These are phyloP conservation scores for Chrysomela aeneicollis DNA, from an alignment of 2,888 invertebrate species.

Conservation along the genomic window DNA sequence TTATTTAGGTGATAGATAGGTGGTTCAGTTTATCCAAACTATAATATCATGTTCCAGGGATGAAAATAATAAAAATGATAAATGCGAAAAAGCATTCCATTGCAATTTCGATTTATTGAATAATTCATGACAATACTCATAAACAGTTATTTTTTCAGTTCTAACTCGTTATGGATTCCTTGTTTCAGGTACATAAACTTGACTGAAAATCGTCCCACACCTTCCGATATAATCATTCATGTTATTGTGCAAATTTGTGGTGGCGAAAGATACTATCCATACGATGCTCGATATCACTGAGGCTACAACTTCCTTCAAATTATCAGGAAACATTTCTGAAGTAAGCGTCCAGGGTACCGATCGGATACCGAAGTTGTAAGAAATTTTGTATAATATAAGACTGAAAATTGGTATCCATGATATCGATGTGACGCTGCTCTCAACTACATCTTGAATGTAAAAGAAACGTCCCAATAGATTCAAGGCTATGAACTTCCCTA, in stretches of 20 bases:
- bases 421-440: constrained; percentile 61
- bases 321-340: constrained; percentile 82
- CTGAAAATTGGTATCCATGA: constrained; percentile 77
- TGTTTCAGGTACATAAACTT: constrained; percentile 54
- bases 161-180: too few species aligned
- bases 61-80: too few species aligned
- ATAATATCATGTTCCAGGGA: too few species aligned
- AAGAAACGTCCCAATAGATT: constrained; percentile 62
- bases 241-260: constrained; percentile 73
- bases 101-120: too few species aligned
- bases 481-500: constrained; percentile 71
- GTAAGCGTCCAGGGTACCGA: constrained; percentile 81
- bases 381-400: constrained; percentile 74
- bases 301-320: constrained; percentile 77
- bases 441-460: constrained; percentile 64
- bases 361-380: constrained; percentile 68
- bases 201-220: constrained; percentile 70
- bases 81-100: too few species aligned
- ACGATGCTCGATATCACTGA: constrained; percentile 78
- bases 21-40: too few species aligned
- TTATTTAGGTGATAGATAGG: too few species aligned
- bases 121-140: too few species aligned
- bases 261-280: constrained; percentile 76
- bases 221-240: constrained; percentile 67
- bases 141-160: constrained; percentile 14